Conservation (phyloP, 2,797 vertebrate species). For the Melanotaenia parkinsoni region DNA sequence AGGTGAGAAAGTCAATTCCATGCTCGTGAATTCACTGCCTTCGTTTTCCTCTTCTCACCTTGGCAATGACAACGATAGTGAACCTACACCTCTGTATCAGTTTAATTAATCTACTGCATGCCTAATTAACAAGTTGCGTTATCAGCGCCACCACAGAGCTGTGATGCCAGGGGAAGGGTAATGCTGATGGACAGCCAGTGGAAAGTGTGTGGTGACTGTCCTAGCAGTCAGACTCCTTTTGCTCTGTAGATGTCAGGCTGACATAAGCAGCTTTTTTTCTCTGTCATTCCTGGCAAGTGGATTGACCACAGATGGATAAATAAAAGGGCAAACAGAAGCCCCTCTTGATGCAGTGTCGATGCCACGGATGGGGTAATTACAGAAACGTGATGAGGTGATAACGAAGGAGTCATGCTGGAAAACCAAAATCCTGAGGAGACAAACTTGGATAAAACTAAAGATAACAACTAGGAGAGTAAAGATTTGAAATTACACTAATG, state of each 20-base stretch:
- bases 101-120: constrained; percentile 79
- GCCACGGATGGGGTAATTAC: constrained; percentile 51
- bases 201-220: constrained; percentile 56
- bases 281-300: constrained; percentile 33
- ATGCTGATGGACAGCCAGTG: constrained; percentile 53
- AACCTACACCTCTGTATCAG: constrained; percentile 65
- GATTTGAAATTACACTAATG: background rate
- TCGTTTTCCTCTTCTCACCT: constrained; percentile 69
- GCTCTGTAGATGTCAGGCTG: constrained; percentile 43
- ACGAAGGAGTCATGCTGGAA: background rate
- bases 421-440: background rate
- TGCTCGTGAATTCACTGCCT: constrained; percentile 42
- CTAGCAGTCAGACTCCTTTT: constrained; percentile 44
- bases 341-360: constrained; percentile 34
- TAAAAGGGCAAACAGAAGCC: constrained; percentile 37
- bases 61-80: constrained; percentile 66
- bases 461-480: background rate
- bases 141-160: constrained; percentile 53
- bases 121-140: constrained; percentile 77
- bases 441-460: background rate
- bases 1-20: constrained; percentile 34
- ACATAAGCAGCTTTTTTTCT: constrained; percentile 18
- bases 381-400: constrained; percentile 7
- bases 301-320: constrained; percentile 38
- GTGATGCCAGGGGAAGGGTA: constrained; percentile 43